A percentile compares a stretch with the other conserved stretches of the same genome.
Conservation (phyloP, 2,888 invertebrate genomes). For the Troides aeacus region DNA sequence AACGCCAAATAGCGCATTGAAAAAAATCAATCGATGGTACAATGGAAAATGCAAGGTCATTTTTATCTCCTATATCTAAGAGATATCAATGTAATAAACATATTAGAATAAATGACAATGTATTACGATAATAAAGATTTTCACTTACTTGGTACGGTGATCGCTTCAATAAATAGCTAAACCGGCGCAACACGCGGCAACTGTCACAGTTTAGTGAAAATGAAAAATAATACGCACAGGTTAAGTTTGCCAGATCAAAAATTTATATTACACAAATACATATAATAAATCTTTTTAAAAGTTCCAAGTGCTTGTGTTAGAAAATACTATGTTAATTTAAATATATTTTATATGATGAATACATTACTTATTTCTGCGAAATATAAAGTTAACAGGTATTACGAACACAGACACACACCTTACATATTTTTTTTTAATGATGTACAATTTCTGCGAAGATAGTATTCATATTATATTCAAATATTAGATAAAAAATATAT, state of each 20-base stretch:
- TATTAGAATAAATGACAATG: background rate
- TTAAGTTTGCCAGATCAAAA: slow-evolving; percentile 7
- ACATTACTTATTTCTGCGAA: too few relatives aligned
- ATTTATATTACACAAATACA: background rate
- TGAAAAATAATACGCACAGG: slow-evolving; percentile 24
- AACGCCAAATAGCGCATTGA: slow-evolving; percentile 28
- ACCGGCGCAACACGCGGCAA: slow-evolving; percentile 60
- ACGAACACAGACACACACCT: too few relatives aligned
- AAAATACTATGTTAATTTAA: too few relatives aligned
- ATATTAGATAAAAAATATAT: too few relatives aligned
- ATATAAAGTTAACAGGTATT: too few relatives aligned
- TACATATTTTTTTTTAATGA: too few relatives aligned
- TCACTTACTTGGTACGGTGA: slow-evolving; percentile 47
- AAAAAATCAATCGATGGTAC: slow-evolving; percentile 32
- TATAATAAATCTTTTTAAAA: too few relatives aligned
- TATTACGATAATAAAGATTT: slow-evolving; percentile 30
- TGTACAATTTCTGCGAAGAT: too few relatives aligned
- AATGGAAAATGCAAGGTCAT: slow-evolving; percentile 35
- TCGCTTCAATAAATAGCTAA: slow-evolving; percentile 41
- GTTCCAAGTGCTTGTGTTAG: too few relatives aligned
- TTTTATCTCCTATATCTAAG: background rate
- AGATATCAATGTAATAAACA: background rate
- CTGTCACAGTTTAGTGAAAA: slow-evolving; percentile 34
- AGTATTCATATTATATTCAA: too few relatives aligned
- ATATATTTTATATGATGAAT: too few relatives aligned